Evolutionary conservation across 2,888 invertebrate genomes (phyloP).

Genomic region (Tuta absoluta): DNA sequence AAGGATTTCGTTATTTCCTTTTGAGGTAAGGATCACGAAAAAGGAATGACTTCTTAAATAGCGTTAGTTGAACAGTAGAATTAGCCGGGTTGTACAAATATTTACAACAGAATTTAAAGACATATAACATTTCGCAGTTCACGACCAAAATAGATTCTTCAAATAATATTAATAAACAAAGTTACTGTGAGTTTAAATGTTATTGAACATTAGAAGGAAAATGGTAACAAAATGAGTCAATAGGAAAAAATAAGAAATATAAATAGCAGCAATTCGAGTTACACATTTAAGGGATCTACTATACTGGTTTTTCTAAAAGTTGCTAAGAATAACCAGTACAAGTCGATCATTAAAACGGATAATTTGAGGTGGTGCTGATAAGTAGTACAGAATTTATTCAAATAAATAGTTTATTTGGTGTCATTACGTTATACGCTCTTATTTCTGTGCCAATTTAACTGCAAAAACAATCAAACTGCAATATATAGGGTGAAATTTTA

Average conservation of each 20-base stretch:
- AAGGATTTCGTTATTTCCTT: no score
- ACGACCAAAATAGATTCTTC: background rate
- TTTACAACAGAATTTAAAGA: background rate
- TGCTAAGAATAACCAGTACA: no score
- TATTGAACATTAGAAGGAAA: background rate
- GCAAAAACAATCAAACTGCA: no score
- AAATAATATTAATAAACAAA: background rate
- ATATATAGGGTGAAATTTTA: no score
- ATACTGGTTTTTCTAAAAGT: background rate
- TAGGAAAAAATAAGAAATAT: background rate
- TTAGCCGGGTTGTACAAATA: background rate
- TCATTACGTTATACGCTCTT: no score
- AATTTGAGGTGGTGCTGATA: no score
- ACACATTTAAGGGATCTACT: background rate
- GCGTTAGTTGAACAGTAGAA: background rate
- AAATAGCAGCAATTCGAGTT: background rate
- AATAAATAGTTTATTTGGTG: no score
- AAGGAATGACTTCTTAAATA: background rate
- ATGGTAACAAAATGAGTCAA: background rate
- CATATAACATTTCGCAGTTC: background rate
- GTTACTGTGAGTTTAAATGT: background rate
- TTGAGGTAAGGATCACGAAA: no score
- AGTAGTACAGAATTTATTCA: no score
- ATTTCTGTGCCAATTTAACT: no score
- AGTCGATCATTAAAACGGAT: no score